Evolutionary conservation across 2,113 vertebrate species (phyloP), one percentile per base, ranked within the genome.

Genomic region (Clarias gariepinus): DNA sequence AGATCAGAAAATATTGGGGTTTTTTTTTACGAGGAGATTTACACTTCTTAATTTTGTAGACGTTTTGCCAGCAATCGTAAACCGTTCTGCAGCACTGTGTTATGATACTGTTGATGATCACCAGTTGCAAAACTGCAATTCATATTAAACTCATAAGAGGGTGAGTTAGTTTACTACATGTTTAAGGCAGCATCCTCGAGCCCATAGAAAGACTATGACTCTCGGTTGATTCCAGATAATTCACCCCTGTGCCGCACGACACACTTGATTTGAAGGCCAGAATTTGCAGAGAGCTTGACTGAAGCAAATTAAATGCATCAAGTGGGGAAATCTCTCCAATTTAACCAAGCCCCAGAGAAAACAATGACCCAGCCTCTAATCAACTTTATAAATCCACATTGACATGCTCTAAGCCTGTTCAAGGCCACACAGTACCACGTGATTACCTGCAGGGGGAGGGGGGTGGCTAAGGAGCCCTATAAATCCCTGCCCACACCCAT

Each of bases 281-380:
- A 68, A 71, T 82, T 66, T 82, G 68, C 58, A 76, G 30, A 73
- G 76, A 83, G 88, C 80, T 73, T 76, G 71, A 81, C 69, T 84
- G 86, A 60, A 87, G 86, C 61, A 88, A 88, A 89, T 86, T 13
- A 89, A 90, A 83, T 87, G 85, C 89, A 76, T 89, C 77, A 86
- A 81, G 69, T 52, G n/a, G 71, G 71, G 60, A 87, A 85, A 85
- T 87, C 85, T 87, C 58, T 58, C 36, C 55, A 63, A 77, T 69
- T 89, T 88, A 71, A 88, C 53, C 87, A 86, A 91, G 87, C 88
- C 87, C 84, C 33, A 88, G 89, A 91, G 82, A 89, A 91, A 92
- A 92, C 89, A 92, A 88, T 86, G 87, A 88, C 86, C 74, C 83
- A 89, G 89, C 87, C 76, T 91, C 91, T 92, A 92, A 93, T 94